Conservation (phyloP, 2,113 vertebrate species). For the Hypanus sabinus region DNA sequence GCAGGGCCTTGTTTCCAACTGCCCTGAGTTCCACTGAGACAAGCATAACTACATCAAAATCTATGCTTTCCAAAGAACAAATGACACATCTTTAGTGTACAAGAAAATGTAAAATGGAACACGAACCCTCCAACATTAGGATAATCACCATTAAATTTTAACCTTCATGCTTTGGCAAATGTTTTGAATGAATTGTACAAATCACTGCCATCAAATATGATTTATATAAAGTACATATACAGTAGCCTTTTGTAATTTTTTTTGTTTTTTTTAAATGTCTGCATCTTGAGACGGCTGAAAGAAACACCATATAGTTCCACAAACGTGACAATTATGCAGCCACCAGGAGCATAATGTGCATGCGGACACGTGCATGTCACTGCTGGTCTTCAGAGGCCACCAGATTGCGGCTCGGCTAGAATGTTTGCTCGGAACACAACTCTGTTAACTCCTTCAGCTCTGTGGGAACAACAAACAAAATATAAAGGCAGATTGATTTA, state of each 20-base stretch:
- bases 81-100: constrained; percentile 30
- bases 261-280: constrained; percentile 34
- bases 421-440: not conserved
- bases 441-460: constrained; percentile 24
- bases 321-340: constrained; percentile 37
- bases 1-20: not conserved
- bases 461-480: not conserved
- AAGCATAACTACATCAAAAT: not conserved
- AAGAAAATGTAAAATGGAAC: constrained; percentile 35
- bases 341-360: constrained; percentile 36
- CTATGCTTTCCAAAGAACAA: constrained; percentile 20
- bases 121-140: constrained; percentile 33
- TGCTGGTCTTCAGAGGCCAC: constrained; percentile 31
- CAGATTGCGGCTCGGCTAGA: constrained; percentile 19
- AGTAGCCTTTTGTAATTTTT: constrained; percentile 26
- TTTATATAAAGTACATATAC: constrained; percentile 37
- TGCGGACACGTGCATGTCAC: constrained; percentile 37
- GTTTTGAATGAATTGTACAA: constrained; percentile 36
- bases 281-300: constrained; percentile 34
- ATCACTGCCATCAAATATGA: constrained; percentile 38
- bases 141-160: constrained; percentile 33
- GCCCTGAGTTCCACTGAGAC: not conserved
- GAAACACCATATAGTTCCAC: constrained; percentile 37
- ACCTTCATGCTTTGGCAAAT: constrained; percentile 38
- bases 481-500: not conserved